Conservation (phyloP, 2,797 vertebrate species). For the Rachycentron canadum region DNA sequence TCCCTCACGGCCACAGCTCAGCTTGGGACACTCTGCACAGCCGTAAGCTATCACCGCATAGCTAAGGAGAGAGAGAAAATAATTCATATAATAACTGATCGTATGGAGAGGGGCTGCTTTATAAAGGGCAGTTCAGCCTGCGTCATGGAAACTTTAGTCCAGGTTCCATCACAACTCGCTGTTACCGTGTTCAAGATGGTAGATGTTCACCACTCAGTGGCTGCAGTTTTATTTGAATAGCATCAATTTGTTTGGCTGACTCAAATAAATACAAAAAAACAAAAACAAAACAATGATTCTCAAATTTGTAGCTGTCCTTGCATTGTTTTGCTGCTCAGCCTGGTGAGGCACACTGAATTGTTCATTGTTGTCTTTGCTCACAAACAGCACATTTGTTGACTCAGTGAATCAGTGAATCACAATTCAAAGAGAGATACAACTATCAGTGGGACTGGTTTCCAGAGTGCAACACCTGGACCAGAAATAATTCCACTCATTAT, state of each 20-base stretch:
- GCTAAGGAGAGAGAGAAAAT: conserved; percentile 71
- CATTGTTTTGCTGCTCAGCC: not conserved
- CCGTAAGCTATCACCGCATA: conserved; percentile 91
- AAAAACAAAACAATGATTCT: not conserved
- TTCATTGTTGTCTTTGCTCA: conserved; percentile 22
- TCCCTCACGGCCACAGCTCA: conserved; percentile 89
- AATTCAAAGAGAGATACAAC: not conserved
- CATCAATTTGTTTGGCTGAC: not conserved
- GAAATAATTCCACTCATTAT: conserved; percentile 13
- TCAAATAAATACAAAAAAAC: conserved; percentile 6
- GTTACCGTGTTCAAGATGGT: not conserved
- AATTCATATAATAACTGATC: not conserved
- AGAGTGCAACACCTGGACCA: conserved; percentile 33
- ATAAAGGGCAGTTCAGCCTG: not conserved
- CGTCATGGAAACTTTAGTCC: not conserved
- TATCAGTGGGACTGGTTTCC: conserved; percentile 16
- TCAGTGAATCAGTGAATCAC: not conserved
- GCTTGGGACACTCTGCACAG: conserved; percentile 90
- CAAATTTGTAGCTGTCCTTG: not conserved
- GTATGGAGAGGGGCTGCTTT: not conserved
- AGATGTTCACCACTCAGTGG: not conserved
- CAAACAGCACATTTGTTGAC: conserved; percentile 9
- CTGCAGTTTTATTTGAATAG: conserved; percentile 22
- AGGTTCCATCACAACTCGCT: not conserved
- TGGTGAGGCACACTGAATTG: conserved; percentile 1